phyloP scores from a whole-genome alignment of 2,888 invertebrate genomes.

The Agonopterix arenella region DNA sequence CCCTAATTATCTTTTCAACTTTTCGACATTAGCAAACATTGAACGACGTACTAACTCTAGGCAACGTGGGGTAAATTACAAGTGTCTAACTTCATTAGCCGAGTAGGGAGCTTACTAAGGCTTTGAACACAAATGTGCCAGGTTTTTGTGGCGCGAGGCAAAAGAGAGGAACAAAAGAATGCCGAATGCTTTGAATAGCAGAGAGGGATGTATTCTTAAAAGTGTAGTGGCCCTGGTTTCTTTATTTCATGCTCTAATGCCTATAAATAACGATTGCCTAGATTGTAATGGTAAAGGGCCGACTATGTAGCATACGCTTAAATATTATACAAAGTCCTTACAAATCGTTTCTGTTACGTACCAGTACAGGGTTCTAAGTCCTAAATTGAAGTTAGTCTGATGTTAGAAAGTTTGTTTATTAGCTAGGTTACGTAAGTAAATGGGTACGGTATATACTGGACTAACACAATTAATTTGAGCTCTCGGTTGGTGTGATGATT shows the following conservation, averaged over 20 bases:
- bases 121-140: background rate
- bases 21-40: slow-evolving; percentile 38
- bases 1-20: slow-evolving; percentile 45
- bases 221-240: background rate
- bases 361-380: too few relatives aligned
- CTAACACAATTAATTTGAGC: too few relatives aligned
- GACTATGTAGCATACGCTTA: too few relatives aligned
- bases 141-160: too few relatives aligned
- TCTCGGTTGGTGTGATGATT: too few relatives aligned
- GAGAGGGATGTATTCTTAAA: background rate
- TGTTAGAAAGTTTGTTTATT: too few relatives aligned
- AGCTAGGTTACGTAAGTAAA: too few relatives aligned
- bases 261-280: background rate
- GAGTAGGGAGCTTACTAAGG: slow-evolving; percentile 4
- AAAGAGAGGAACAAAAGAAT: background rate
- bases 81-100: slow-evolving; percentile 38
- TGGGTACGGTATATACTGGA: too few relatives aligned
- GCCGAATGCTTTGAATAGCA: background rate
- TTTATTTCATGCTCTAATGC: background rate
- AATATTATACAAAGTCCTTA: too few relatives aligned
- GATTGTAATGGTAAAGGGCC: too few relatives aligned
- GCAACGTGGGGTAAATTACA: slow-evolving; percentile 29
- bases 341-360: too few relatives aligned
- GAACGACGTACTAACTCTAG: slow-evolving; percentile 18
- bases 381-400: too few relatives aligned